These are phyloP conservation scores for Liasis olivaceus DNA, from an alignment of 2,797 vertebrate species.

Conservation along the genomic window DNA sequence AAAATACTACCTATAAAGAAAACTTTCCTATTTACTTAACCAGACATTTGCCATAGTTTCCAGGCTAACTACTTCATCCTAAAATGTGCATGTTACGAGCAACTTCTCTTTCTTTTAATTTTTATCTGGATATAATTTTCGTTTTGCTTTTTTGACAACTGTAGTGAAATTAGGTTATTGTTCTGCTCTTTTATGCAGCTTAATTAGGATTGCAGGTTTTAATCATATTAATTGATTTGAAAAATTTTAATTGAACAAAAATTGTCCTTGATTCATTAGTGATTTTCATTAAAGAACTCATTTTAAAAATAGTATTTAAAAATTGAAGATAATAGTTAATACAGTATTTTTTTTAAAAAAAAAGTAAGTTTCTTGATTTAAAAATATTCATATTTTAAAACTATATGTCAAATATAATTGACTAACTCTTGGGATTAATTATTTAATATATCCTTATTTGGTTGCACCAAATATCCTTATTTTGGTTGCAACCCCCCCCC, in stretches of 20 bases:
- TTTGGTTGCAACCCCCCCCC: too few relatives aligned
- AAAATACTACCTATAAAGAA: slow-evolving; percentile 6
- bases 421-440: not conserved
- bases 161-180: not conserved
- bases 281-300: not conserved
- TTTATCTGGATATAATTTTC: not conserved
- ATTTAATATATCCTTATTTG: not conserved
- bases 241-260: not conserved
- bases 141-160: not conserved
- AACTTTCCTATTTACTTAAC: not conserved
- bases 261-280: not conserved
- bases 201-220: not conserved
- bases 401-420: not conserved
- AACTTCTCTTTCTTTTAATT: not conserved
- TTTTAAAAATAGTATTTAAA: not conserved
- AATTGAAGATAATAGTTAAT: not conserved
- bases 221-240: not conserved
- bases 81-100: not conserved
- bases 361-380: not conserved
- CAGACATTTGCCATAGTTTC: not conserved
- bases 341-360: not conserved
- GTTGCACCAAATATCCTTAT: not conserved
- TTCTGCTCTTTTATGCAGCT: not conserved
- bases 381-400: not conserved
- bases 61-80: not conserved